Evolutionary conservation across 2,113 vertebrate species (phyloP), one percentile per base, ranked within the genome.

Genomic region (Saccopteryx leptura): DNA sequence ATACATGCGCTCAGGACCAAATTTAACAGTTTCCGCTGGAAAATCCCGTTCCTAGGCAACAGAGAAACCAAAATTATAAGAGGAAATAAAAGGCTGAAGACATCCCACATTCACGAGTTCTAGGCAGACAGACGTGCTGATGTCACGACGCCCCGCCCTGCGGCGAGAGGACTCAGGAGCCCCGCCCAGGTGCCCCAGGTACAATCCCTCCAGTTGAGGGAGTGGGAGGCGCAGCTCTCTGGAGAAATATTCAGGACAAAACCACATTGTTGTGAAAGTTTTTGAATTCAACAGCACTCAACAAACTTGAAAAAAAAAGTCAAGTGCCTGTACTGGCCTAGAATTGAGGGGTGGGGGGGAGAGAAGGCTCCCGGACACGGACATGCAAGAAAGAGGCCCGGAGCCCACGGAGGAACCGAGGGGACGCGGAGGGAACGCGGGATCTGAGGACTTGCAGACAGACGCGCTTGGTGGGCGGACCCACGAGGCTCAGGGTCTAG

Each of bases 1-100:
- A 94, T 99, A 99, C 99, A 99, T 99, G 75, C 99, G 99, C 97
- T 99, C 99, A 0, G 99, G 99, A 89, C 99, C 99, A 96, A 99
- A 99, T 88, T 99, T 99, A 75, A 99, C 99, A 11, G 98, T 99
- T 98, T 99, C 99, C 0, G 99, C 98, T 94, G 99, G 99, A 95
- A 99, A 99, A 85, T 99, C 99, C 5, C 99, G 99, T 50, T 99
- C 99, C 99, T 99, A 92, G 2, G 1, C 66, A 97, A 78, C 24
- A 88, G 75, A 63, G 78, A 74, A 94, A 88, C 3, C 48, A 87
- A 88, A 94, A 83, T 82, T 85, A 52, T 54, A 65, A 91, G 4
- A 66, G 1, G 14, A 33, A 84, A 8, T 14, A 46, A 87, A 31
- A 91, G 61, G n/a, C 39, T 84, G 39, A 66, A 71, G 33, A 74